Conservation (phyloP, 2,888 invertebrate genomes). For the Timema cristinae region DNA sequence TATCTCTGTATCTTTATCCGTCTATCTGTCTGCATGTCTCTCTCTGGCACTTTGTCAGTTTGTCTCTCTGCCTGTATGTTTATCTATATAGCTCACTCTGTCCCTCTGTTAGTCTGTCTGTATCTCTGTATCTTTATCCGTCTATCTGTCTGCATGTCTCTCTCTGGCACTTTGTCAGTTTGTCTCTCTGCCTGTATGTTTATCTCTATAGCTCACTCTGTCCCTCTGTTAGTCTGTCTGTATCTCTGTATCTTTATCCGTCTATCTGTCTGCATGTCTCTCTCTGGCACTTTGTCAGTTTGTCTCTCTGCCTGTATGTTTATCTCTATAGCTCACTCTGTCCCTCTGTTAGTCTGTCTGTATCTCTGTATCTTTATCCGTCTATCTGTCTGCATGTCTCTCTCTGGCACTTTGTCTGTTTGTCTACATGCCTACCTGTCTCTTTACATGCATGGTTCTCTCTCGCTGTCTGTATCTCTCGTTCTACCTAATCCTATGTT, state of each 20-base stretch:
- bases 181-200: conserved; percentile 49
- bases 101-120: no score
- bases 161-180: no score
- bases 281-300: background rate
- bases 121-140: no score
- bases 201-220: no score
- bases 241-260: no score
- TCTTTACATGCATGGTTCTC: background rate
- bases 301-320: conserved; percentile 6
- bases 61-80: no score
- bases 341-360: background rate
- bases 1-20: conserved; percentile 43
- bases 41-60: no score
- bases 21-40: conserved; percentile 50
- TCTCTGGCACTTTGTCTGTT: conserved; percentile 1
- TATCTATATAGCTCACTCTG: no score
- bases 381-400: conserved; percentile 9
- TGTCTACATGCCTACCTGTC: background rate
- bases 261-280: background rate
- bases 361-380: conserved; percentile 2
- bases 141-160: no score
- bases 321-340: no score
- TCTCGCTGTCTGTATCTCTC: background rate
- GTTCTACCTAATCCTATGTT: background rate
- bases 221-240: conserved; percentile 41